Conservation (phyloP, 2,888 invertebrate genomes). For the Nineta flava region DNA sequence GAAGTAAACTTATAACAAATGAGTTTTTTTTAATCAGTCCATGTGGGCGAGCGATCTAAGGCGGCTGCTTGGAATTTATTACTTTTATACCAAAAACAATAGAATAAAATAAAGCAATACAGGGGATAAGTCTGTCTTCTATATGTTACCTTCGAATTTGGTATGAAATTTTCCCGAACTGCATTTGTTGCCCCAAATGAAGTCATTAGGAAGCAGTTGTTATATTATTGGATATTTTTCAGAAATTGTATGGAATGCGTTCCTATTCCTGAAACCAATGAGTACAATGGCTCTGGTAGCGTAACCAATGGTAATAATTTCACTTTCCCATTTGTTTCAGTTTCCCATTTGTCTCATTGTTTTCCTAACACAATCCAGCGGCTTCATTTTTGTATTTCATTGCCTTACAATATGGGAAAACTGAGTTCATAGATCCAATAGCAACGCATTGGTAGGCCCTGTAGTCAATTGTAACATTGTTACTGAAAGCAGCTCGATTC, state of each 20-base stretch:
- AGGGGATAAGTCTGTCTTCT: too few relatives aligned
- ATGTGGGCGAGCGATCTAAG: too few relatives aligned
- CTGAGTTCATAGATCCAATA: conserved; percentile 4
- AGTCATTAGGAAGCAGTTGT: conserved; percentile 15
- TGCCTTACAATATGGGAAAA: conserved; percentile 7
- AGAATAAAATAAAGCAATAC: too few relatives aligned
- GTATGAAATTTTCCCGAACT: conserved; percentile 6
- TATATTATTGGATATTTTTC: conserved; percentile 12
- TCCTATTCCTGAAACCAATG: conserved; percentile 8
- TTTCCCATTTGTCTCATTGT: conserved; percentile 8
- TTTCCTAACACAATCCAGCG: conserved; percentile 11
- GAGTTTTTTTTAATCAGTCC: too few relatives aligned
- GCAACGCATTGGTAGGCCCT: conserved; percentile 7
- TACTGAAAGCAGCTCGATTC: conserved; percentile 11
- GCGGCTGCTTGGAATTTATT: too few relatives aligned
- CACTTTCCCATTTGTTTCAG: conserved; percentile 13
- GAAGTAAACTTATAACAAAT: too few relatives aligned
- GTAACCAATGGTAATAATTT: conserved; percentile 20
- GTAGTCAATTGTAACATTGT: conserved; percentile 11
- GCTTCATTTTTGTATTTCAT: conserved; percentile 7
- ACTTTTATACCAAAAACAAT: too few relatives aligned
- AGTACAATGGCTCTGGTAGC: conserved; percentile 22
- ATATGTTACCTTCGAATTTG: conserved; percentile 7
- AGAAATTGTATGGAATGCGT: conserved; percentile 11
- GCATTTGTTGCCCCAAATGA: conserved; percentile 13